A percentile compares a stretch with the other conserved stretches of the same genome.
Conservation (phyloP, 1,140 invertebrate genomes). For the Halyomorpha halys region DNA sequence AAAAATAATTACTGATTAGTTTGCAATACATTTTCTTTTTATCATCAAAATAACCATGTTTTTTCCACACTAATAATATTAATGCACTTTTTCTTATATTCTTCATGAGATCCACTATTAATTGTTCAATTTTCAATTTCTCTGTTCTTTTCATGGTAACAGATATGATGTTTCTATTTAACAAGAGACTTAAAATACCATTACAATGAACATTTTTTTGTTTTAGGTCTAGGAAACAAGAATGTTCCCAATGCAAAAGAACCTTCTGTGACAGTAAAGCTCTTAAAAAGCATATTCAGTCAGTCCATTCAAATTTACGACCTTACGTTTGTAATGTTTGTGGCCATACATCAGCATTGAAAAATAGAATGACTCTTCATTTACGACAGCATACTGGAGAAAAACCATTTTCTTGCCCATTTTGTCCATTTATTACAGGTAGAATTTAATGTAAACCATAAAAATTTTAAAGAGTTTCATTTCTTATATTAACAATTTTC, state of each 20-base stretch:
- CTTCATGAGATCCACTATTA: too few relatives aligned
- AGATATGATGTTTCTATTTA: too few relatives aligned
- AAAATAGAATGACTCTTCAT: slow-evolving; percentile 56
- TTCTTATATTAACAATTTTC: too few relatives aligned
- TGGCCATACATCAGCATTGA: slow-evolving; percentile 54
- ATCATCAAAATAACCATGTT: too few relatives aligned
- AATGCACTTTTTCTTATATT: too few relatives aligned
- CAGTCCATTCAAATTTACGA: slow-evolving; percentile 57
- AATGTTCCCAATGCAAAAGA: slow-evolving; percentile 47
- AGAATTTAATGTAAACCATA: background rate
- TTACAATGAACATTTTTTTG: background rate
- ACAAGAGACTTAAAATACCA: too few relatives aligned
- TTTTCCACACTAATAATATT: too few relatives aligned
- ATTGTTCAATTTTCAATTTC: too few relatives aligned
- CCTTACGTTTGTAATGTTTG: slow-evolving; percentile 62
- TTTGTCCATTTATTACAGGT: slow-evolving; percentile 31
- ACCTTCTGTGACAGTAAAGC: slow-evolving; percentile 45
- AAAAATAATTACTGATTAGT: too few relatives aligned
- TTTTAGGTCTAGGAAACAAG: slow-evolving; percentile 33
- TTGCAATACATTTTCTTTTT: too few relatives aligned
- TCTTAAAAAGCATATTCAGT: slow-evolving; percentile 49
- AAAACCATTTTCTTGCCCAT: slow-evolving; percentile 31
- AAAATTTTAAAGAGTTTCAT: too few relatives aligned
- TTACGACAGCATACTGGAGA: slow-evolving; percentile 59
- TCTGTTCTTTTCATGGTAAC: too few relatives aligned